Evolutionary conservation across 2,888 invertebrate genomes (phyloP).

Genomic region (Andrena hattorfiana): DNA sequence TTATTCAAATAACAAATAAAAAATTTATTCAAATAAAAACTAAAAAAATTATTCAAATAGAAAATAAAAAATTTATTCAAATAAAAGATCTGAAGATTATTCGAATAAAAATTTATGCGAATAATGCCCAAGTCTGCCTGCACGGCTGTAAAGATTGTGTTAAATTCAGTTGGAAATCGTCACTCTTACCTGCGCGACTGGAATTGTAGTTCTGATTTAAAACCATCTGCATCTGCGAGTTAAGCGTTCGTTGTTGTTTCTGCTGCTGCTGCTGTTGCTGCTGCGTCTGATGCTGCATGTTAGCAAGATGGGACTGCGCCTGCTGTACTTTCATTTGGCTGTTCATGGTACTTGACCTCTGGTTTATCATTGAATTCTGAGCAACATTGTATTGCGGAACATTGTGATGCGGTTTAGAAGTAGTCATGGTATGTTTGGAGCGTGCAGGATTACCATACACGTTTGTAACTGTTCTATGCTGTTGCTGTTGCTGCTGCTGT

Average conservation of each 20-base stretch:
- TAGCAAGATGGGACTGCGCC: slow-evolving; percentile 82
- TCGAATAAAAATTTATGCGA: too few relatives aligned
- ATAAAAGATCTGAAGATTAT: too few relatives aligned
- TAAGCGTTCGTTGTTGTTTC: slow-evolving; percentile 82
- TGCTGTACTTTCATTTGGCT: slow-evolving; percentile 86
- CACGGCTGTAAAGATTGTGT: not conserved
- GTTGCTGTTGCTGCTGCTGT: slow-evolving; percentile 77
- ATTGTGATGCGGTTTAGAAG: slow-evolving; percentile 77
- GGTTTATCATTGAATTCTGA: slow-evolving; percentile 79
- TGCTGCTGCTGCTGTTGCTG: slow-evolving; percentile 83
- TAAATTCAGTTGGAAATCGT: not conserved
- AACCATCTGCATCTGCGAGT: slow-evolving; percentile 78
- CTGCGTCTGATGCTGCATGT: slow-evolving; percentile 84
- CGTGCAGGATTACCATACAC: slow-evolving; percentile 80
- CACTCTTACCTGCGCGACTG: slow-evolving; percentile 77
- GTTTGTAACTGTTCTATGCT: slow-evolving; percentile 76
- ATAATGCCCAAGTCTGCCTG: not conserved
- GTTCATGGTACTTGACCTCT: slow-evolving; percentile 82
- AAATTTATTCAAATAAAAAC: too few relatives aligned
- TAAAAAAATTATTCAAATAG: too few relatives aligned
- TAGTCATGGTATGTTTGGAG: slow-evolving; percentile 81
- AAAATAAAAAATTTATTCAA: too few relatives aligned
- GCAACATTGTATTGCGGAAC: slow-evolving; percentile 79
- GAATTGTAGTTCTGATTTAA: slow-evolving; percentile 81
- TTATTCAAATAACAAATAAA: too few relatives aligned